A percentile compares a stretch with the other conserved stretches of the same genome.
Conservation (phyloP, 2,888 invertebrate species). For the Caenorhabditis doughertyi region DNA sequence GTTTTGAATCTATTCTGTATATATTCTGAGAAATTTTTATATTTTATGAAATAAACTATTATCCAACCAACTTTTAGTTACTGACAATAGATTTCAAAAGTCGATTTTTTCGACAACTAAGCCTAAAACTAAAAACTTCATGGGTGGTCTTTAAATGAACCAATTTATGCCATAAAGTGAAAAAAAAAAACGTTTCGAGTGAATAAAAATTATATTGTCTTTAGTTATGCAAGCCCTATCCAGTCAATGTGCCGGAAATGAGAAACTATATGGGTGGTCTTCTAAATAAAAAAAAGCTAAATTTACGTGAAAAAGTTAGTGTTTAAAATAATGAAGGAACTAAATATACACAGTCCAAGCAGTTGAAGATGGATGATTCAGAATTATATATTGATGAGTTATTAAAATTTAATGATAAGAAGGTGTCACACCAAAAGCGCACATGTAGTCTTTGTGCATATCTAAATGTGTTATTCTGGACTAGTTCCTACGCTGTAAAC, state of each 20-base stretch:
- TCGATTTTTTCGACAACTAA: too few relatives aligned
- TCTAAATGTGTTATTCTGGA: neutral
- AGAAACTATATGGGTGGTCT: neutral
- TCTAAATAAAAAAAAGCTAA: neutral
- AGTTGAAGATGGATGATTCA: constrained; percentile 19
- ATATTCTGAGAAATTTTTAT: too few relatives aligned
- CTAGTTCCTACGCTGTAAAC: neutral
- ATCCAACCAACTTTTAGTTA: too few relatives aligned
- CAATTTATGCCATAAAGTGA: too few relatives aligned
- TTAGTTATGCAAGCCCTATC: too few relatives aligned
- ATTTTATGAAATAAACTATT: too few relatives aligned
- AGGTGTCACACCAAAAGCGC: constrained; percentile 27
- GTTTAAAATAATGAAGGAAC: neutral
- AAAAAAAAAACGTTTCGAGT: too few relatives aligned
- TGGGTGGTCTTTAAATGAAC: too few relatives aligned
- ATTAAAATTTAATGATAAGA: constrained; percentile 26
- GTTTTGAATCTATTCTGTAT: too few relatives aligned
- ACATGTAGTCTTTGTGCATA: neutral
- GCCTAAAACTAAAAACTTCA: too few relatives aligned
- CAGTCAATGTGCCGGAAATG: neutral
- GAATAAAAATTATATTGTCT: too few relatives aligned
- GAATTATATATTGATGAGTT: constrained; percentile 10
- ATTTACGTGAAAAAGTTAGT: neutral
- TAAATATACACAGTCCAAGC: neutral
- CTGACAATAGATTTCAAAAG: too few relatives aligned